phyloP scores from a whole-genome alignment of 2,888 invertebrate genomes.

The Tryphoninae sp. region DNA sequence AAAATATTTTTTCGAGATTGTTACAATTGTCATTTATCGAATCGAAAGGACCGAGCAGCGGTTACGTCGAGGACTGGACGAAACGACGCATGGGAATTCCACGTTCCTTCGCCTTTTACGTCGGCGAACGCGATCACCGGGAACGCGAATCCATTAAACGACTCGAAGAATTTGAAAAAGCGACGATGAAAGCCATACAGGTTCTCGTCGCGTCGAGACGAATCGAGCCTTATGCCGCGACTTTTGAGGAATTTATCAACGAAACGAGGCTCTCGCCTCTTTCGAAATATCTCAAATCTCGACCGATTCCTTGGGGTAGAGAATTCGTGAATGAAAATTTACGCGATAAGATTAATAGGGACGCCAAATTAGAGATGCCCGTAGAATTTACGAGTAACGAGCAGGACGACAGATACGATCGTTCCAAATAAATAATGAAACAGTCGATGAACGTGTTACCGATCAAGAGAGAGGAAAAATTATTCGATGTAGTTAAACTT shows the following conservation, averaged over 20 bases:
- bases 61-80: conserved; percentile 58
- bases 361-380: conserved; percentile 55
- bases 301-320: conserved; percentile 47
- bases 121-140: conserved; percentile 2
- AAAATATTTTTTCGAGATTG: background rate
- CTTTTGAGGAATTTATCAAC: conserved; percentile 53
- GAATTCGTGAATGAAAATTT: conserved; percentile 49
- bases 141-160: background rate
- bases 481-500: conserved; percentile 18
- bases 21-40: background rate
- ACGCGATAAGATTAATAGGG: conserved; percentile 52
- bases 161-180: conserved; percentile 48
- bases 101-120: conserved; percentile 56
- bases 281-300: conserved; percentile 2
- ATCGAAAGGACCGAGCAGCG: conserved; percentile 48
- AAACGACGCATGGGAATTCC: conserved; percentile 56
- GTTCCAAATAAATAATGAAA: conserved; percentile 20
- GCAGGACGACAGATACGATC: conserved; percentile 29
- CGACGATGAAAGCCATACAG: conserved; percentile 43
- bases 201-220: conserved; percentile 50
- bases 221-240: conserved; percentile 47
- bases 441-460: background rate
- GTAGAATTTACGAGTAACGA: conserved; percentile 37
- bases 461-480: background rate
- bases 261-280: background rate